phyloP scores from a whole-genome alignment of 2,888 invertebrate species.

The Apamea crenata region DNA sequence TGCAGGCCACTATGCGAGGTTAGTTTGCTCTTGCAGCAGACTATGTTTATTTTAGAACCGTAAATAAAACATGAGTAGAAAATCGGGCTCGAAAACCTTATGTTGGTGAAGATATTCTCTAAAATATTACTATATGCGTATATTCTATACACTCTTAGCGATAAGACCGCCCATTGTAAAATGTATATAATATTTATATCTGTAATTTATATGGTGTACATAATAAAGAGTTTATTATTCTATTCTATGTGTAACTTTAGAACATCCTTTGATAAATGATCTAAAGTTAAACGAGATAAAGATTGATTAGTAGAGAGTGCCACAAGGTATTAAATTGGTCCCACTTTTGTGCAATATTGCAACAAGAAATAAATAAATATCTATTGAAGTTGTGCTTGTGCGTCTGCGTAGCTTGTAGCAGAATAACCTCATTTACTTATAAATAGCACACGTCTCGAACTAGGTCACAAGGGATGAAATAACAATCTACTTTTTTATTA shows the following conservation, averaged over 20 bases:
- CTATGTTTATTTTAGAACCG: constrained; percentile 2
- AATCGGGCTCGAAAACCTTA: background rate
- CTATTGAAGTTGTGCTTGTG: background rate
- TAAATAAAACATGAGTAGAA: background rate
- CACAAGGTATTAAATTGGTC: constrained; percentile 9
- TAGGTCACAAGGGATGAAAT: constrained; percentile 50
- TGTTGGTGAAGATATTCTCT: background rate
- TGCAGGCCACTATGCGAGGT: background rate
- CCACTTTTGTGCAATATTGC: background rate
- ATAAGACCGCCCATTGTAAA: no score
- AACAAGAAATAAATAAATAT: background rate
- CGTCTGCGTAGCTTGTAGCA: constrained; percentile 15
- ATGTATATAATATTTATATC: no score
- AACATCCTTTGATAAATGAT: background rate
- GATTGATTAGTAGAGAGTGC: background rate
- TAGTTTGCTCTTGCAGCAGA: constrained; percentile 17
- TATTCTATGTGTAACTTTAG: background rate
- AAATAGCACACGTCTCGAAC: constrained; percentile 42
- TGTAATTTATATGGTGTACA: no score
- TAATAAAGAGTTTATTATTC: no score
- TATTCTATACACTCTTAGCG: no score
- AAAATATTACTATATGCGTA: background rate
- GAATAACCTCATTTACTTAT: constrained; percentile 40
- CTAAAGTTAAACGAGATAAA: background rate
- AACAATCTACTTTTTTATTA: constrained; percentile 31